Evolutionary conservation across 2,113 vertebrate genomes (phyloP).

Genomic region (Atherinomorus stipes): DNA sequence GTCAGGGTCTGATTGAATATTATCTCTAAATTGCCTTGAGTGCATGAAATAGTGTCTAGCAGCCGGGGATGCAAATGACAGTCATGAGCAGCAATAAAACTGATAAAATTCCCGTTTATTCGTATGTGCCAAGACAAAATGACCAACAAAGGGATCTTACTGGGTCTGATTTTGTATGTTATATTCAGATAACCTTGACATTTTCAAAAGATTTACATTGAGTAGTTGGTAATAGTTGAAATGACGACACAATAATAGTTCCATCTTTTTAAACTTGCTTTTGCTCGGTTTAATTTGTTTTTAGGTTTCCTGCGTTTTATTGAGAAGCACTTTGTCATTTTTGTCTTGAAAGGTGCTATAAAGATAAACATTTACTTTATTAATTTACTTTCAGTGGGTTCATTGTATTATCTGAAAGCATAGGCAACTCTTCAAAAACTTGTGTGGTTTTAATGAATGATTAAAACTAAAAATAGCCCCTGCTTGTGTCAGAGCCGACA

Average conservation of each 20-base stretch:
- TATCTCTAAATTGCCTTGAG: constrained; percentile 38
- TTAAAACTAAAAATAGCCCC: background rate
- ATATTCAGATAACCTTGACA: constrained; percentile 16
- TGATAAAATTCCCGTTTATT: constrained; percentile 52
- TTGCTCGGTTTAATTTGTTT: no score
- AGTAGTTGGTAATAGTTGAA: constrained; percentile 20
- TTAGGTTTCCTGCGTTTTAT: no score
- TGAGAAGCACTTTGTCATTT: no score
- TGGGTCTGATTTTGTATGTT: constrained; percentile 10
- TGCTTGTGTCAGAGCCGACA: background rate
- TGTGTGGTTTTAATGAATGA: constrained; percentile 10
- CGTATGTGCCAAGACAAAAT: constrained; percentile 40
- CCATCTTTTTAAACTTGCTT: no score
- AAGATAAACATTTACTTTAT: no score
- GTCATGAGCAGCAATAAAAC: constrained; percentile 43
- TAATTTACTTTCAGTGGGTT: no score
- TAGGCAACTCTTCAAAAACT: constrained; percentile 8
- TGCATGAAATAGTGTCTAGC: constrained; percentile 37
- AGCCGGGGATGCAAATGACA: constrained; percentile 30
- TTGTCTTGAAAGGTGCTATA: no score
- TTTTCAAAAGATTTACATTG: constrained; percentile 25
- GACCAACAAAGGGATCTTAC: constrained; percentile 40
- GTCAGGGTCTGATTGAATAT: constrained; percentile 23
- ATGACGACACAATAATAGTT: constrained; percentile 19
- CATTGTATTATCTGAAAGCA: constrained; percentile 1